Percentiles rank a stretch among this genome's conserved stretches.
Evolutionary conservation across 35 echinoderm and acorn worm species (phyloP).

Genomic region (Amphiura filiformis): DNA sequence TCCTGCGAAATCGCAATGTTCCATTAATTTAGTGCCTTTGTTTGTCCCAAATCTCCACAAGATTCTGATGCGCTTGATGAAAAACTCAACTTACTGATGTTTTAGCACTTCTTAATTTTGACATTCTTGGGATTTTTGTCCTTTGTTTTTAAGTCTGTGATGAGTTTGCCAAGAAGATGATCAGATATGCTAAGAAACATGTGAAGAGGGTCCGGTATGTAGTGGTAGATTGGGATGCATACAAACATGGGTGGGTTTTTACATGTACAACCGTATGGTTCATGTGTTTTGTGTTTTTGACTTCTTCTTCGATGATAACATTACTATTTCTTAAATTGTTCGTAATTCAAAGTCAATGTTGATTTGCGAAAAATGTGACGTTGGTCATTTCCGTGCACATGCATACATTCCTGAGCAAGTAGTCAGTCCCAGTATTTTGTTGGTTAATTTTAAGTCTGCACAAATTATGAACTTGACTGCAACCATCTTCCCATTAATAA

Average conservation of each 20-base stretch:
- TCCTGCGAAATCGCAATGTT: conserved; percentile 30
- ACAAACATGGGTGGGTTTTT: conserved; percentile 46
- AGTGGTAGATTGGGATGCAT: conserved; percentile 25
- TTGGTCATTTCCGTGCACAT: conserved; percentile 5
- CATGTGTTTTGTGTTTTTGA: conserved; percentile 7
- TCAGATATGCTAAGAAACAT: conserved; percentile 47
- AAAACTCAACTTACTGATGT: conserved; percentile 33
- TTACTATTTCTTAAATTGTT: conserved; percentile 45
- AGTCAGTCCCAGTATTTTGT: conserved; percentile 8
- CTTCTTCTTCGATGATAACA: conserved; percentile 6
- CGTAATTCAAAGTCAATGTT: not conserved
- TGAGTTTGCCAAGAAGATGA: conserved; percentile 40
- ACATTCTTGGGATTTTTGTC: conserved; percentile 47
- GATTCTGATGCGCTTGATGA: conserved; percentile 26
- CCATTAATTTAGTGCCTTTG: not conserved
- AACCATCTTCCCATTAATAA: not conserved
- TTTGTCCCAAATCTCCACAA: conserved; percentile 29
- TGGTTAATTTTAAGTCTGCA: conserved; percentile 30
- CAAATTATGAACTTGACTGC: conserved; percentile 5
- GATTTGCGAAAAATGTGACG: not conserved
- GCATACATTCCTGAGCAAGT: conserved; percentile 12
- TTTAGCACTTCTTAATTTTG: conserved; percentile 18
- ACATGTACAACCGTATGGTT: conserved; percentile 32
- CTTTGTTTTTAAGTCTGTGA: not conserved
- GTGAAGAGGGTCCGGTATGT: conserved; percentile 44